These are phyloP conservation scores for Parauchenoglanis punctatus DNA, from an alignment of 2,797 vertebrate genomes.

Conservation along the genomic window DNA sequence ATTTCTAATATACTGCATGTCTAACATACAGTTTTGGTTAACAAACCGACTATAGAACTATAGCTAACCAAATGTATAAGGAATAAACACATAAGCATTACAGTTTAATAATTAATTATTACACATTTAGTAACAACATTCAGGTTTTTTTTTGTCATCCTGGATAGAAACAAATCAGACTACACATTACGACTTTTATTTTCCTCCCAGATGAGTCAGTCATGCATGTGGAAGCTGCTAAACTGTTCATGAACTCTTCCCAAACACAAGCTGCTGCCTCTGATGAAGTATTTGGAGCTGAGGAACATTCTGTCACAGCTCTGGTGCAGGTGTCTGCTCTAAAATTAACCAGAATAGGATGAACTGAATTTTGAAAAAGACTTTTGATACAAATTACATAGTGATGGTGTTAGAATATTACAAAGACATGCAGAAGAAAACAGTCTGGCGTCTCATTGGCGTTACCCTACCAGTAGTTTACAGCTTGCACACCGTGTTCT, in stretches of 20 bases:
- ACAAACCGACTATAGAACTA: neutral
- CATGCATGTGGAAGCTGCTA: conserved; percentile 27
- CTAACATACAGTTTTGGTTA: neutral
- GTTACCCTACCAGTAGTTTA: too few species aligned
- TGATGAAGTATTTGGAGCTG: conserved; percentile 18
- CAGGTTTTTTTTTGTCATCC: neutral
- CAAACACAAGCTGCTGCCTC: conserved; percentile 21
- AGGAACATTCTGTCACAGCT: conserved; percentile 14
- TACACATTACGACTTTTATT: neutral
- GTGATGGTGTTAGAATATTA: neutral
- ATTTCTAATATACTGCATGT: too few species aligned
- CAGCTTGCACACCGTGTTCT: too few species aligned
- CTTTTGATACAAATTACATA: neutral
- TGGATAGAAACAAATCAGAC: neutral
- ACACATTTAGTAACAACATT: neutral
- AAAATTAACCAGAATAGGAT: conserved; percentile 21
- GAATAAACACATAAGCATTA: neutral
- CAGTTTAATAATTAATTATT: neutral
- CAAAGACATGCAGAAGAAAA: too few species aligned
- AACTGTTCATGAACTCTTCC: conserved; percentile 31
- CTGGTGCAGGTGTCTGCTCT: conserved; percentile 12
- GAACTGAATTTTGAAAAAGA: neutral
- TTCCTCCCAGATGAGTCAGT: conserved; percentile 22
- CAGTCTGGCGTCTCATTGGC: neutral
- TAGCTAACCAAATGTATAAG: neutral